Percentiles rank a stretch among this genome's conserved stretches.
Evolutionary conservation across 2,113 vertebrate genomes (phyloP).

Genomic region (Heptranchias perlo): DNA sequence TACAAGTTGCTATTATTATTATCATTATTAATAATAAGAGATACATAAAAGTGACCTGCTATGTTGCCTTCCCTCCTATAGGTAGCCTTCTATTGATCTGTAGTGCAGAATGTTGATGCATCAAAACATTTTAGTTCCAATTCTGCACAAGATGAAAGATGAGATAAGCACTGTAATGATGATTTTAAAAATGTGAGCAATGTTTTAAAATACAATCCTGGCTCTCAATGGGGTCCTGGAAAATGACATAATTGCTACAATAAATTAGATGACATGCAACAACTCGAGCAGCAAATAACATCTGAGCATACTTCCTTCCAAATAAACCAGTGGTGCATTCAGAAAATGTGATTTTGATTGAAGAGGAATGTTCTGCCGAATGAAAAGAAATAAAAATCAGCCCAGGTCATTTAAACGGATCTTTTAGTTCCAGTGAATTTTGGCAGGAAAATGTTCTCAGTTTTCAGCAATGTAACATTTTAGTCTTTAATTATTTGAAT

Average conservation of each 20-base stretch:
- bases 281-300: neutral
- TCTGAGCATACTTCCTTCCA: neutral
- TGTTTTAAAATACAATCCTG: neutral
- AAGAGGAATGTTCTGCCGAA: neutral
- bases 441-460: neutral
- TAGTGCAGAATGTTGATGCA: neutral
- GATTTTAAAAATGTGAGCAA: neutral
- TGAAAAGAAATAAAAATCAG: neutral
- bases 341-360: neutral
- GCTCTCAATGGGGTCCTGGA: neutral
- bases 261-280: neutral
- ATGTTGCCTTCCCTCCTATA: neutral
- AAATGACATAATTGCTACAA: neutral
- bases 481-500: constrained; percentile 1
- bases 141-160: constrained; percentile 16
- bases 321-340: neutral
- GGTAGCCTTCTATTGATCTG: constrained; percentile 19
- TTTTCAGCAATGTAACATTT: neutral
- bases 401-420: neutral
- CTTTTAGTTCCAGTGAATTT: neutral
- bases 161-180: constrained; percentile 20
- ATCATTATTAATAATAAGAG: neutral
- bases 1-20: neutral
- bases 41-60: neutral
- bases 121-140: neutral